Base-by-base conservation (phyloP, 2,113 vertebrate species). In the Pachypanchax playfairii region DNA sequence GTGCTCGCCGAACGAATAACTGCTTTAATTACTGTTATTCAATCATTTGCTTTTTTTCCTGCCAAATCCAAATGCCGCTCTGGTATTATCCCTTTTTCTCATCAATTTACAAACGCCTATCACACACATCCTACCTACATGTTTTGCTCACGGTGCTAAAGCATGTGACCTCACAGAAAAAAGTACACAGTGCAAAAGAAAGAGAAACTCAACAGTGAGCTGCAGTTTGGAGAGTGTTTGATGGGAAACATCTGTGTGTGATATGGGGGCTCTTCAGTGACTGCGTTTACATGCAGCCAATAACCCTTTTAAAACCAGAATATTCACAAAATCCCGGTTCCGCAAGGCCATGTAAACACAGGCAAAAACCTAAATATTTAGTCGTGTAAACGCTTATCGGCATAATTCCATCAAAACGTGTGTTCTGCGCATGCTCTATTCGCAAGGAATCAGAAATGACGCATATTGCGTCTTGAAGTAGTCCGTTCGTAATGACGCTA, bases 11-110 rank as follows among this genome's bases (percentile, higher is more conserved):
- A 95, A 95, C 96, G 94, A 96, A 97, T 97, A 97, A 95, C 95
- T 92, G 93, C 94, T 96, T 96, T 97, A 98, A 98, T 98, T 97
- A 97, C 95, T 93, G 93, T 95, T 94, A 97, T 97, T 97, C 96
- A 97, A 97, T 96, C 95, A 97, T 94, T 95, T 92, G 90, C 94
- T 92, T 94, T 86, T 87, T 90, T 87, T 74, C 90, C 47, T 43
- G 54, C 53, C 39, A 42, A 79, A 73, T 86, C 75, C 77, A 92
- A 93, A 94, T 70, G 80, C 93, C 93, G 92, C 94, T 93, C 92
- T 93, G 92, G 92, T 91, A 96, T 96, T 95, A 96, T 95, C 93
- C 93, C 91, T 93, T 94, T 86, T 95, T 93, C 93, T 95, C 94
- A 92, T 95, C 93, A 93, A 92, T 95, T 93, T 92, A 93, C 93